A percentile compares a stretch with the other conserved stretches of the same genome.
Evolutionary conservation across 2,113 vertebrate genomes (phyloP).

Genomic region (Ctenodactylus gundi): DNA sequence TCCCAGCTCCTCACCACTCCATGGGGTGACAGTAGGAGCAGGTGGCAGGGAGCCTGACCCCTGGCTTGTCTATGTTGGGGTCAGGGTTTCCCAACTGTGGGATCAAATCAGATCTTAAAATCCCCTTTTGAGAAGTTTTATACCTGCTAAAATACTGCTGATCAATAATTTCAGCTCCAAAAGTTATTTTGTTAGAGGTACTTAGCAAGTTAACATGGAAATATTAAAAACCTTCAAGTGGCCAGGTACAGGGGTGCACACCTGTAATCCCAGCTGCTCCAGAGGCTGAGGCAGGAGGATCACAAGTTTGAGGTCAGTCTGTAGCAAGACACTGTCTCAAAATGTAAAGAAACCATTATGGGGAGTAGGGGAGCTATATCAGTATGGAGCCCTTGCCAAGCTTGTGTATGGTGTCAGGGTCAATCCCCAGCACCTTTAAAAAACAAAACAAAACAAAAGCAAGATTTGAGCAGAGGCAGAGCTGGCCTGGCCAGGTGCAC

Average conservation of each 20-base stretch:
- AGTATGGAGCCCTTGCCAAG: not conserved
- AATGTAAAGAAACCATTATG: not conserved
- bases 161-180: not conserved
- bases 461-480: not conserved
- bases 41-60: not conserved
- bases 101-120: not conserved
- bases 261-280: not conserved
- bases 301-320: not conserved
- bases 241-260: not conserved
- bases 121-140: not conserved
- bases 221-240: not conserved
- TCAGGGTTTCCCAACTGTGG: not conserved
- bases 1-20: not conserved
- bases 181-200: not conserved
- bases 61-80: accelerated
- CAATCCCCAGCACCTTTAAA: not conserved
- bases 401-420: not conserved
- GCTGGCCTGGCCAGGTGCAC: accelerated
- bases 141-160: not conserved
- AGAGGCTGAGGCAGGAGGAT: not conserved
- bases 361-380: not conserved
- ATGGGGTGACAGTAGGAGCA: not conserved
- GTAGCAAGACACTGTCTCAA: not conserved
- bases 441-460: not conserved
- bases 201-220: not conserved